phyloP scores from a whole-genome alignment of 1,140 invertebrate genomes.

The Pemphigus obesinymphae region DNA sequence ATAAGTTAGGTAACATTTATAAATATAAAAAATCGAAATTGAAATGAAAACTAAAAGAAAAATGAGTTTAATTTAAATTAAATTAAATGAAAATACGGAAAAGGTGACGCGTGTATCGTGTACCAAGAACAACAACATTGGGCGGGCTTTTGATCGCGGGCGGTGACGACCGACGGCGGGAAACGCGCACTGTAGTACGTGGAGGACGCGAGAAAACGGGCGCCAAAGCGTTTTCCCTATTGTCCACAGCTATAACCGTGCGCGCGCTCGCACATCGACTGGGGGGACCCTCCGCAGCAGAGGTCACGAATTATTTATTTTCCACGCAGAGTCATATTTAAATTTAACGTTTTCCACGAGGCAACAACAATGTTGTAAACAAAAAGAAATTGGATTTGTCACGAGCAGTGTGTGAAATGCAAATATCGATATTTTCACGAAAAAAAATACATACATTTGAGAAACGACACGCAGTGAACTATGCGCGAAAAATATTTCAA shows the following conservation, averaged over 20 bases:
- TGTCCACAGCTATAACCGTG: not conserved
- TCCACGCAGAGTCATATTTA: not conserved
- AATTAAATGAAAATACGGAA: no score
- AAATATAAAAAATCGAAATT: no score
- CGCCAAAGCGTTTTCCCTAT: constrained; percentile 35
- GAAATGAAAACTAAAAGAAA: not conserved
- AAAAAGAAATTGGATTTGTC: no score
- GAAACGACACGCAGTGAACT: no score
- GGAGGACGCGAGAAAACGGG: constrained; percentile 24
- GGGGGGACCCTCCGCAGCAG: not conserved
- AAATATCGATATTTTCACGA: no score
- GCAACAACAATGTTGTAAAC: no score
- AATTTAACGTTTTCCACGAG: no score
- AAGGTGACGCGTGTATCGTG: not conserved
- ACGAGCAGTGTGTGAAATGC: no score
- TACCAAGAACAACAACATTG: not conserved
- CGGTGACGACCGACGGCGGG: not conserved
- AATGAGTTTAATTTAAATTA: no score
- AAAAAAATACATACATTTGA: no score
- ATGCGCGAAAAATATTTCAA: no score
- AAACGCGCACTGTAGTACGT: not conserved
- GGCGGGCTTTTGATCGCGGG: constrained; percentile 31
- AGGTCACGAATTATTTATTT: constrained; percentile 1
- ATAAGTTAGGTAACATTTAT: no score
- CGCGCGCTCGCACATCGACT: not conserved